These are phyloP conservation scores for Ephydatia muelleri DNA, from an alignment of 37 sponge, comb jelly and placozoan species.

Conservation along the genomic window DNA sequence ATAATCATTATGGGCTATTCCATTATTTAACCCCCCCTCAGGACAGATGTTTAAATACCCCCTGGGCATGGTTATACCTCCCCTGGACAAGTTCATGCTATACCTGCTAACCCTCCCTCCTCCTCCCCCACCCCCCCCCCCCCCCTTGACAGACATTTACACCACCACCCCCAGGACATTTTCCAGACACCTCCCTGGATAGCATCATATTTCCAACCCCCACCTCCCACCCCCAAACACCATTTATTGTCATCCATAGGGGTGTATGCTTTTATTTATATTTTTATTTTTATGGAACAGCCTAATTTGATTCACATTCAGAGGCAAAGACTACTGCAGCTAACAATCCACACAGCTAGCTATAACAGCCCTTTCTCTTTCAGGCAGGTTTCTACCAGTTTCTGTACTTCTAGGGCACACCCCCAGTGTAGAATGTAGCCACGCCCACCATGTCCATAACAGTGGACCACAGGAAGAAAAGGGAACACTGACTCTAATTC, in stretches of 20 bases:
- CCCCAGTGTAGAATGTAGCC: conserved; percentile 72
- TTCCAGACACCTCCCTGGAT: not conserved
- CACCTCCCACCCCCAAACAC: not conserved
- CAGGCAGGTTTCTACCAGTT: not conserved
- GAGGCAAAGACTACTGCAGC: too few species aligned
- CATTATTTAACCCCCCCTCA: too few species aligned
- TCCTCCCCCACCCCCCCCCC: not conserved
- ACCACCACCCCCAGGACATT: not conserved
- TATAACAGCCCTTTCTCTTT: not conserved
- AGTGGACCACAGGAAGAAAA: conserved; percentile 53
- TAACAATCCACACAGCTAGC: too few species aligned
- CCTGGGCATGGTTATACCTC: too few species aligned
- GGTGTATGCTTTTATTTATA: too few species aligned
- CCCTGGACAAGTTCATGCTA: too few species aligned
- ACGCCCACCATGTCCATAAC: conserved; percentile 84
- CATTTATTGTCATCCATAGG: too few species aligned
- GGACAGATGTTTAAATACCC: too few species aligned
- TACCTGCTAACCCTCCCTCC: not conserved
- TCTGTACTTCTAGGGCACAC: conserved; percentile 67
- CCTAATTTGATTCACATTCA: too few species aligned
- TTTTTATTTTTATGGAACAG: too few species aligned
- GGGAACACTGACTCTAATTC: conserved; percentile 33
- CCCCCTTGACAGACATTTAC: not conserved
- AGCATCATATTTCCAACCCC: not conserved
- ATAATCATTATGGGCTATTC: too few species aligned